Base-by-base conservation (phyloP, 2,797 vertebrate genomes). In the Cygnus olor region DNA sequence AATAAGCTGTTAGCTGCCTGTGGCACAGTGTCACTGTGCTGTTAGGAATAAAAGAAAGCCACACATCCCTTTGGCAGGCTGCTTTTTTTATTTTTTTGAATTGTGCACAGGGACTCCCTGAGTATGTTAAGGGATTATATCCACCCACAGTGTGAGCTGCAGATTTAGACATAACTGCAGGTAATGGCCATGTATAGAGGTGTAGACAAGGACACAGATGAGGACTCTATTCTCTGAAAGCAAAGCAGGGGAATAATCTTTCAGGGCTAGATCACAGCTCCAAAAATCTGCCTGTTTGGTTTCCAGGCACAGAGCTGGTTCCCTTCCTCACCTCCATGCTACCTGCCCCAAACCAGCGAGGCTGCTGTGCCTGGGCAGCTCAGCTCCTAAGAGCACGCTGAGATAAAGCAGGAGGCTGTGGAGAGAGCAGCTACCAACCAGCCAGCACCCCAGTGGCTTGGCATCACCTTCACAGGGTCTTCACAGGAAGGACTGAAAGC, bases 391-490 rank as follows among this genome's bases (percentile, higher is more conserved):
- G 40, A 47, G 27, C 22, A 74, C n/a, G 44, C 36, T 47, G 47
- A 77, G 42, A 27, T 32, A 32, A 19, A 44, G 11, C 2, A 2
- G 24, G 13, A 22, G 27, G 42, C 45, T 44, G 30, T 15, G 57
- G 14, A 74, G 72, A 22, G n/a, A 36, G 6, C 65, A 74, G 47
- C 40, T 40, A 24, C 19, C 42, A 54, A 19, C 27, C 56, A 85
- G 28, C 5, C 54, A 63, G 20, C 32, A 54, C 10, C 11, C 19
- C 10, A 2, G 14, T 3, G 3, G 21, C 38, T 58, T 0, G 30
- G 42, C 34, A 71, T 34, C 38, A 21, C 18, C 38, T 58, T 10
- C 22, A 32, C 18, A 22, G 6, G 49, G 8, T 19, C 18, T 61
- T 74, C 25, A 71, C 54, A 44, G 54, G 40, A 64, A 71, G 63